Percentiles rank a stretch among this genome's conserved stretches.
phyloP scores from a whole-genome alignment of 2,113 vertebrate species.

The Malaclemys terrapin region DNA sequence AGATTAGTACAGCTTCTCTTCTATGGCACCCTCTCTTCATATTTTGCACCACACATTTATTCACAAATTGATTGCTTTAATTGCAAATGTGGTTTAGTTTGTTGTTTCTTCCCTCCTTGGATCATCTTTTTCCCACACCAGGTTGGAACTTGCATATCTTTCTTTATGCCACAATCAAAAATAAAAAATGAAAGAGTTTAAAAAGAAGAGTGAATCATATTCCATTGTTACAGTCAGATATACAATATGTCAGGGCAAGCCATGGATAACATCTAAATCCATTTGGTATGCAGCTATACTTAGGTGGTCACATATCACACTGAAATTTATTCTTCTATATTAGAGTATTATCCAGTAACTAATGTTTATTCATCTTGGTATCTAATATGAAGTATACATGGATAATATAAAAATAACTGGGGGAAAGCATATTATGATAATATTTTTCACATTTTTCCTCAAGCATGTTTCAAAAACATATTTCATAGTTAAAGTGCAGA shows the following conservation, averaged over 20 bases:
- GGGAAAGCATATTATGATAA: background rate
- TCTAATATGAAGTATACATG: background rate
- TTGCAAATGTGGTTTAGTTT: background rate
- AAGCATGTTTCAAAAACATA: background rate
- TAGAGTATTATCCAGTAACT: background rate
- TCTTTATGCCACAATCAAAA: background rate
- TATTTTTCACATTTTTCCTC: background rate
- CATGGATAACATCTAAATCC: background rate
- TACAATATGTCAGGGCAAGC: background rate
- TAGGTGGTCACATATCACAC: background rate
- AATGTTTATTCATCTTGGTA: background rate
- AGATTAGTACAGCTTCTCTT: background rate
- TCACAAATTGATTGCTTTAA: background rate
- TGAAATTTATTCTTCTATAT: background rate
- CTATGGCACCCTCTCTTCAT: background rate
- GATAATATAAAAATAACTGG: background rate
- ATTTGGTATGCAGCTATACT: background rate
- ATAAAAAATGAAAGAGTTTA: background rate
- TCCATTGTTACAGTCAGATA: background rate
- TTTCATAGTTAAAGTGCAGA: background rate
- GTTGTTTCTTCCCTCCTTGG: background rate
- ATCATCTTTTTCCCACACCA: background rate
- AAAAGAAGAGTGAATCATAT: background rate
- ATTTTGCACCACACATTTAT: constrained; percentile 14
- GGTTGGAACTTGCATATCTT: background rate